These are phyloP conservation scores for Strix uralensis DNA, from an alignment of 2,113 vertebrate genomes.

Conservation along the genomic window DNA sequence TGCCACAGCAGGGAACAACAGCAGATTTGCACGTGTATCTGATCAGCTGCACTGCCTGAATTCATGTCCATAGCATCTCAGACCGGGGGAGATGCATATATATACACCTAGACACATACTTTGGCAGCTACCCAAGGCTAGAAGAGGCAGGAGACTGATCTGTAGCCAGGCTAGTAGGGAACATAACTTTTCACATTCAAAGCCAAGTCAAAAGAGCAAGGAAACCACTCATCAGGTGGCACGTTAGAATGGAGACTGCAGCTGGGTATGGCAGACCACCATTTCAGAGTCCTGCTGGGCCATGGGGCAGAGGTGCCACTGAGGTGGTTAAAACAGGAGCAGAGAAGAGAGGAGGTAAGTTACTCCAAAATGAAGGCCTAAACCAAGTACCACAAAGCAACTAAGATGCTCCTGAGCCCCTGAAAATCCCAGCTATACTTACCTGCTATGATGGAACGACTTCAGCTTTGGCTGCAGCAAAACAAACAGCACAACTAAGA, in stretches of 20 bases:
- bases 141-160: not conserved
- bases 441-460: slow-evolving; percentile 98
- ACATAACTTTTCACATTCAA: not conserved
- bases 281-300: not conserved
- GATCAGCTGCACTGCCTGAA: not conserved
- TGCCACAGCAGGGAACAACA: not conserved
- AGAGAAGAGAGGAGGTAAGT: not conserved
- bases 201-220: not conserved
- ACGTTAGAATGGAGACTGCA: not conserved
- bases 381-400: not conserved
- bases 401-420: not conserved
- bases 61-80: fast-evolving
- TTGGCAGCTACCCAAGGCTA: not conserved
- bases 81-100: not conserved
- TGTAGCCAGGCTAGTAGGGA: not conserved
- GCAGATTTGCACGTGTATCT: not conserved
- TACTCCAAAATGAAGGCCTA: not conserved
- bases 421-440: not conserved
- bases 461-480: slow-evolving; percentile 97
- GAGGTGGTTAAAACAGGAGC: not conserved
- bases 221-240: not conserved
- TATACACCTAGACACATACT: not conserved
- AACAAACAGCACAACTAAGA: slow-evolving; percentile 95
- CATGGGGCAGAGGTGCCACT: not conserved
- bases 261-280: not conserved